These are phyloP conservation scores for Parambassis ranga DNA, from an alignment of 2,797 vertebrate species.

Conservation along the genomic window DNA sequence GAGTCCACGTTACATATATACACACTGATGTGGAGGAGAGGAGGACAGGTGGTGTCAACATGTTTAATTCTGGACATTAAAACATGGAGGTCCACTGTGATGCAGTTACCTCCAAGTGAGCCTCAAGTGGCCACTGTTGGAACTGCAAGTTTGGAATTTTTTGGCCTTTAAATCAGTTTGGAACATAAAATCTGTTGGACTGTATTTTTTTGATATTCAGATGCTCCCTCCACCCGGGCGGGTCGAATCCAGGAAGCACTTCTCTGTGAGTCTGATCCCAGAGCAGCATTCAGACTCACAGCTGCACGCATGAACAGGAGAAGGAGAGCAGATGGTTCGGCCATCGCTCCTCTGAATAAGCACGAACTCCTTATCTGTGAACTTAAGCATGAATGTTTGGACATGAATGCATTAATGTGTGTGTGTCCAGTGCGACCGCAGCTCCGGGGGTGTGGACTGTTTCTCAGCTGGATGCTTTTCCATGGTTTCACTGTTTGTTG, in stretches of 20 bases:
- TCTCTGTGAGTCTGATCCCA: constrained; percentile 8
- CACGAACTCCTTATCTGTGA: not conserved
- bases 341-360: not conserved
- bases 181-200: not conserved
- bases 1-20: too few species aligned
- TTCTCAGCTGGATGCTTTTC: constrained; percentile 1
- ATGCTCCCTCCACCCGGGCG: not conserved
- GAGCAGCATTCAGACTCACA: not conserved
- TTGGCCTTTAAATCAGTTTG: not conserved
- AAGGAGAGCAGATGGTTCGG: not conserved
- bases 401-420: not conserved
- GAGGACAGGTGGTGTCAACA: too few species aligned
- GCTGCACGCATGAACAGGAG: not conserved
- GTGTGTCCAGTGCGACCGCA: not conserved
- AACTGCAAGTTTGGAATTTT: too few species aligned
- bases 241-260: not conserved
- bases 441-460: constrained; percentile 30
- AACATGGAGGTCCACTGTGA: too few species aligned
- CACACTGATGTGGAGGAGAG: too few species aligned
- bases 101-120: too few species aligned
- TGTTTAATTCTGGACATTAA: too few species aligned
- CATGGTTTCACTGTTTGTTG: constrained; percentile 56
- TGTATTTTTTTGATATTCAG: not conserved
- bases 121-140: too few species aligned
- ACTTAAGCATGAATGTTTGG: not conserved